phyloP scores from a whole-genome alignment of 2,888 invertebrate genomes.

The Cataglyphis livida region DNA sequence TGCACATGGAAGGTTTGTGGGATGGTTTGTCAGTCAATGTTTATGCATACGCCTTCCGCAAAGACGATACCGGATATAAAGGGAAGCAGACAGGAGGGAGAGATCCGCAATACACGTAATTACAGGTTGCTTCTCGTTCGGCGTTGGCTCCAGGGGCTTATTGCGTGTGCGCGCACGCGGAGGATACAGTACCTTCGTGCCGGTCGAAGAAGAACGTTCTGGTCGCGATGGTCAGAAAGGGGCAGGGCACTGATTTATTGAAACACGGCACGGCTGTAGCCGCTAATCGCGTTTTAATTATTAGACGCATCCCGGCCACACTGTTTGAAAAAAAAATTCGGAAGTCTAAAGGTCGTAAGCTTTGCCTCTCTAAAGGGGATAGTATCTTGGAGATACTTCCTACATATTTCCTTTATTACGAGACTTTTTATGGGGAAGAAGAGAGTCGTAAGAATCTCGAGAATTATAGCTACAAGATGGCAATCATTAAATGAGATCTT shows the following conservation, averaged over 20 bases:
- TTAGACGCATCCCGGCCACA: conserved; percentile 46
- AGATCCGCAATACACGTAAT: conserved; percentile 73
- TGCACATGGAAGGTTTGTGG: background rate
- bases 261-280: conserved; percentile 62
- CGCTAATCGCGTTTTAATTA: conserved; percentile 74
- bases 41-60: conserved; percentile 36
- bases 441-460: conserved; percentile 31
- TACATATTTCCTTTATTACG: background rate
- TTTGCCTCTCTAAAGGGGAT: conserved; percentile 1
- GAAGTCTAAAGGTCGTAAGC: conserved; percentile 38
- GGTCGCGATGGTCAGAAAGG: conserved; percentile 58
- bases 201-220: conserved; percentile 55
- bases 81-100: conserved; percentile 58
- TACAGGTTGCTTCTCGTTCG: conserved; percentile 69
- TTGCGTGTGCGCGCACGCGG: conserved; percentile 66
- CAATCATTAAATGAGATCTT: conserved; percentile 36
- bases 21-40: background rate
- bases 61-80: conserved; percentile 66
- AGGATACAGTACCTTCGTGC: conserved; percentile 60
- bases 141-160: conserved; percentile 60
- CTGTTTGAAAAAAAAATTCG: conserved; percentile 32
- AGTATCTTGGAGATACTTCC: background rate
- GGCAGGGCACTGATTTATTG: conserved; percentile 72
- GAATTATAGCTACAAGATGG: conserved; percentile 29
- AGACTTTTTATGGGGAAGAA: background rate